These are phyloP conservation scores for Parnassius smintheus DNA, from an alignment of 2,888 invertebrate species.

Conservation along the genomic window DNA sequence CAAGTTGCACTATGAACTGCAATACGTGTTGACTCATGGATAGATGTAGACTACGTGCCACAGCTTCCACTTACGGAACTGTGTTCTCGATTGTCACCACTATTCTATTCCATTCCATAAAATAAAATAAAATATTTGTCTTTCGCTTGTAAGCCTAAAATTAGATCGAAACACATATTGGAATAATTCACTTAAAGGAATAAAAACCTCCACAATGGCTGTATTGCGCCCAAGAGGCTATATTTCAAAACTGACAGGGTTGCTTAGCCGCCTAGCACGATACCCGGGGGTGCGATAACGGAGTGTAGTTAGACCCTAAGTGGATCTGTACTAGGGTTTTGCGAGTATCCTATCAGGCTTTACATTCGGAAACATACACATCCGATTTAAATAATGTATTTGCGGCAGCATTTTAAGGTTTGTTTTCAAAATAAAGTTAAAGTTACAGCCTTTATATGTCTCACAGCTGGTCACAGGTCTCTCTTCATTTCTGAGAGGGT, in stretches of 20 bases:
- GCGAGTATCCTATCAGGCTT: constrained; percentile 22
- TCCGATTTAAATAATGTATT: constrained; percentile 25
- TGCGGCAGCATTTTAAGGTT: neutral
- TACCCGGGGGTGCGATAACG: constrained; percentile 23
- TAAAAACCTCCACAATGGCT: constrained; percentile 14
- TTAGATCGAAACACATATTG: constrained; percentile 9
- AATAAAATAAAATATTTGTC: too few species aligned
- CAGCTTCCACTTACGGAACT: too few species aligned
- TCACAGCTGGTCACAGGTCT: too few species aligned
- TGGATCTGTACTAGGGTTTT: constrained; percentile 21
- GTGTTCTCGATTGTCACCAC: too few species aligned
- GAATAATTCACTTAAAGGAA: constrained; percentile 21
- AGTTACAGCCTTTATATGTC: too few species aligned
- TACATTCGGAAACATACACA: constrained; percentile 20
- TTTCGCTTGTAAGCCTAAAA: neutral
- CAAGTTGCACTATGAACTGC: too few species aligned
- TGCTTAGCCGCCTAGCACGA: constrained; percentile 11
- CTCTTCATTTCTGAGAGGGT: too few species aligned
- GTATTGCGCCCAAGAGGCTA: constrained; percentile 16
- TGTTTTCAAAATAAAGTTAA: too few species aligned
- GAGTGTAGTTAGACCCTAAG: constrained; percentile 24
- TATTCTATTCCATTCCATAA: too few species aligned
- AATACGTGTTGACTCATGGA: too few species aligned
- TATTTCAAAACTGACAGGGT: constrained; percentile 24
- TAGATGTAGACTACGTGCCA: too few species aligned